phyloP scores from a whole-genome alignment of 2,797 vertebrate species.

The Smutsia temminckii region DNA sequence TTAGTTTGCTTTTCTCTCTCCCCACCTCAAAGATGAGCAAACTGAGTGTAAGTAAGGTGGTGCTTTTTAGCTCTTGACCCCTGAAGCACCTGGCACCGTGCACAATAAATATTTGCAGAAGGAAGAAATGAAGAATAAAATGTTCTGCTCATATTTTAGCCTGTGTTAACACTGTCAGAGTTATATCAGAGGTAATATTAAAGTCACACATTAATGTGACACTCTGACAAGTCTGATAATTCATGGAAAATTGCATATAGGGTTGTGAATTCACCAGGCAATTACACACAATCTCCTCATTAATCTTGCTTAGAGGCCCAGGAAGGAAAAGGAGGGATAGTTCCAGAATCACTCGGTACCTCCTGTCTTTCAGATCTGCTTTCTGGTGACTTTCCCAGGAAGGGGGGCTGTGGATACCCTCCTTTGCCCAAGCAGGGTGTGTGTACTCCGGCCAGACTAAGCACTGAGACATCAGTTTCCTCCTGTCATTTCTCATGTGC shows the following conservation, averaged over 20 bases:
- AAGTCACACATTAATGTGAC: constrained; percentile 23
- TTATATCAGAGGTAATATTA: constrained; percentile 42
- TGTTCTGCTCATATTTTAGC: constrained; percentile 37
- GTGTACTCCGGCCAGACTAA: neutral
- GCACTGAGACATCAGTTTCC: neutral
- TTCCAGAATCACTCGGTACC: neutral
- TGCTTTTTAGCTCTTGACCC: constrained; percentile 7
- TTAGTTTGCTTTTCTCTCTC: constrained; percentile 1
- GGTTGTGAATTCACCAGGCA: constrained; percentile 21
- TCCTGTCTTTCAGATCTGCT: neutral
- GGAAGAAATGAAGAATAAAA: constrained; percentile 46
- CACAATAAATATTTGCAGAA: constrained; percentile 58
- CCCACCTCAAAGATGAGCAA: neutral
- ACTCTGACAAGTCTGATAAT: constrained; percentile 28
- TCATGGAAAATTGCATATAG: neutral
- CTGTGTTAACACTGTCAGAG: neutral
- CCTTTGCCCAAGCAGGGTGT: neutral
- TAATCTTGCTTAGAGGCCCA: constrained; percentile 33
- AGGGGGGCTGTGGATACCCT: neutral
- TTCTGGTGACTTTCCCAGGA: neutral
- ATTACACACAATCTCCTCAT: neutral
- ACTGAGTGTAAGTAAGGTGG: neutral
- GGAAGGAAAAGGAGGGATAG: neutral
- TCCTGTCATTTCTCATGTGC: neutral
- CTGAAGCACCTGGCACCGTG: neutral